These are phyloP conservation scores for Hydrotaea cyrtoneurina DNA, from an alignment of 2,888 invertebrate genomes.

Conservation along the genomic window DNA sequence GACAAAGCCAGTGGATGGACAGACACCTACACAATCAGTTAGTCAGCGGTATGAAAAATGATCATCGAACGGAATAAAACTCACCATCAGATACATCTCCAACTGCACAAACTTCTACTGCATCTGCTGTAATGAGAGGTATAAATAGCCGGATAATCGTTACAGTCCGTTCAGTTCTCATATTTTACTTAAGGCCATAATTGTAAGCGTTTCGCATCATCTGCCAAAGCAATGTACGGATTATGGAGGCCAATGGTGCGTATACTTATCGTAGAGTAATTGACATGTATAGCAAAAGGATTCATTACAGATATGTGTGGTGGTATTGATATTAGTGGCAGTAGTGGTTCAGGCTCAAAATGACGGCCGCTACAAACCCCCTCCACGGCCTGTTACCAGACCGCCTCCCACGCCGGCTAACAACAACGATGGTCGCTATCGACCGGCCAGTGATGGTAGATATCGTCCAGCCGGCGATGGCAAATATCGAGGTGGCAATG, in stretches of 20 bases:
- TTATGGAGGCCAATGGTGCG: constrained; percentile 41
- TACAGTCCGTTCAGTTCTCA: constrained; percentile 47
- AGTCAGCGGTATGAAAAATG: constrained; percentile 19
- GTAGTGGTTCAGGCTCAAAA: constrained; percentile 71
- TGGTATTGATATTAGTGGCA: constrained; percentile 67
- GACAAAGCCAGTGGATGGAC: constrained; percentile 24
- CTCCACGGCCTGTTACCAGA: constrained; percentile 78
- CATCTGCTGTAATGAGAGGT: constrained; percentile 11
- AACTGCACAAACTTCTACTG: neutral
- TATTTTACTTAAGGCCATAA: constrained; percentile 11
- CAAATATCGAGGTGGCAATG: constrained; percentile 74
- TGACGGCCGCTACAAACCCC: constrained; percentile 81
- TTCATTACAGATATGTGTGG: constrained; percentile 33
- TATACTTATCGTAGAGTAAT: neutral
- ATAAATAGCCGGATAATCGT: constrained; percentile 58
- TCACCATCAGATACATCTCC: constrained; percentile 20
- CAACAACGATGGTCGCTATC: constrained; percentile 80
- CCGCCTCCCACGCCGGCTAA: constrained; percentile 73
- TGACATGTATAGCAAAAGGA: neutral
- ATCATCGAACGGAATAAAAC: constrained; percentile 6
- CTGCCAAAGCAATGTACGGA: constrained; percentile 41
- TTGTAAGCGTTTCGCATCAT: neutral
- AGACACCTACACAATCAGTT: neutral
- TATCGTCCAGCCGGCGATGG: constrained; percentile 79
- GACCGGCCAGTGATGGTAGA: constrained; percentile 75